These are phyloP conservation scores for Phytoseiulus persimilis DNA, from an alignment of 2,888 invertebrate species.

Conservation along the genomic window DNA sequence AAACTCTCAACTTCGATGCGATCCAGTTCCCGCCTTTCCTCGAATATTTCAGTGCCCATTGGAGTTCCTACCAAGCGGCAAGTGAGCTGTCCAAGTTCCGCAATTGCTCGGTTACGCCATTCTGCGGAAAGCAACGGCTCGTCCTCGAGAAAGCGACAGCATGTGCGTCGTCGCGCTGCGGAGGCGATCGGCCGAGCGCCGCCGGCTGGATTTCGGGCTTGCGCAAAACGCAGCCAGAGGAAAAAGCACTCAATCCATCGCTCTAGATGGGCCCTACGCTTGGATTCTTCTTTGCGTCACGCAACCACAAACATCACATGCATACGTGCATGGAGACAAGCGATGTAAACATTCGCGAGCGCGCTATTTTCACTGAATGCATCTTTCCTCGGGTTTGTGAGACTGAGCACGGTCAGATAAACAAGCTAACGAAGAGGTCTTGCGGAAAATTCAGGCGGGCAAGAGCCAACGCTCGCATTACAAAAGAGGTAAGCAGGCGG, in stretches of 20 bases:
- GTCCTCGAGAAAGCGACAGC: no score
- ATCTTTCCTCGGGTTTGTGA: not conserved
- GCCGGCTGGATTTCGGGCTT: no score
- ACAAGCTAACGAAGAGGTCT: not conserved
- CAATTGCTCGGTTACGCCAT: no score
- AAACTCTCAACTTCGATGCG: no score
- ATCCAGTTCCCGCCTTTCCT: no score
- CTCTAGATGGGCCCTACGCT: not conserved
- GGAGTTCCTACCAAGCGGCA: no score
- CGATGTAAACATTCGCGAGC: not conserved
- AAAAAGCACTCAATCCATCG: not conserved
- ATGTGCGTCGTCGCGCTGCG: no score
- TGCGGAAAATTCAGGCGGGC: not conserved
- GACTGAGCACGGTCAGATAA: not conserved
- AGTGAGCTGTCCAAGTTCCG: no score
- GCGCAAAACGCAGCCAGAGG: not conserved
- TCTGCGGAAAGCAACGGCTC: no score
- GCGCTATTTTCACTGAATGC: not conserved
- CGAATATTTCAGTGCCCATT: no score
- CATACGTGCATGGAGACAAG: not conserved
- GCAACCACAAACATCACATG: not conserved
- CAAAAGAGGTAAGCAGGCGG: not conserved
- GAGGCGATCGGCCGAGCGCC: no score
- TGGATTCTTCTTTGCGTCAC: not conserved
- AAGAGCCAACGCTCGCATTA: not conserved